phyloP scores from a whole-genome alignment of 2,888 invertebrate species.

The Oscheius sp. region DNA sequence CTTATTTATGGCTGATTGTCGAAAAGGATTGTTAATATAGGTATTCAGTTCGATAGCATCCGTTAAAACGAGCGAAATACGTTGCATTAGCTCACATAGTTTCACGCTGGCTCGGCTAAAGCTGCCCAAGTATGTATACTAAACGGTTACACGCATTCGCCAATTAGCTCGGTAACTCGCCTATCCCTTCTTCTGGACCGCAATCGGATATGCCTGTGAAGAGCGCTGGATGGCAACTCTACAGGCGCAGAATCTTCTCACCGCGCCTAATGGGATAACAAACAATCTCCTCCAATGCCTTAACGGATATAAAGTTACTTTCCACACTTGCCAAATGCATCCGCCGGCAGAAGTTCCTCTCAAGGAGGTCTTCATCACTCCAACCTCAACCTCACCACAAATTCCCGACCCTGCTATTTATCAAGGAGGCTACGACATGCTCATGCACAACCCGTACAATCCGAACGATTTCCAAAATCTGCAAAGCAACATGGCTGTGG shows the following conservation, averaged over 20 bases:
- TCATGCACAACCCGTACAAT: slow-evolving; percentile 23
- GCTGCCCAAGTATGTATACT: no score
- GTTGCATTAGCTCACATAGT: no score
- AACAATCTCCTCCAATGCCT: slow-evolving; percentile 32
- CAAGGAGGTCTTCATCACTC: slow-evolving; percentile 21
- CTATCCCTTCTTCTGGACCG: neutral
- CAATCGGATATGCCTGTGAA: slow-evolving; percentile 37
- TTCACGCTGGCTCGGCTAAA: no score
- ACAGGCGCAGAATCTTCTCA: slow-evolving; percentile 25
- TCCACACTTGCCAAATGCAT: slow-evolving; percentile 26
- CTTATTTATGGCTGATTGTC: no score
- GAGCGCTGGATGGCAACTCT: slow-evolving; percentile 32
- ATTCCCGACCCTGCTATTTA: neutral
- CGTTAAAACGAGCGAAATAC: no score
- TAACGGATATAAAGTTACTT: slow-evolving; percentile 33
- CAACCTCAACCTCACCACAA: neutral
- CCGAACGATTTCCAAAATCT: slow-evolving; percentile 10
- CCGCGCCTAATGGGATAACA: slow-evolving; percentile 33
- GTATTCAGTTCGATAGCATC: no score
- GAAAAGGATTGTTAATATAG: no score
- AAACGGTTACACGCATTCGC: no score
- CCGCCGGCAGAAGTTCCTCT: slow-evolving; percentile 20
- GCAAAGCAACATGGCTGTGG: slow-evolving; percentile 26
- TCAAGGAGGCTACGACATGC: neutral
- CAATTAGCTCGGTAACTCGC: no score